These are phyloP conservation scores for Trissoscelio sp. DNA, from an alignment of 2,888 invertebrate species.

Conservation along the genomic window DNA sequence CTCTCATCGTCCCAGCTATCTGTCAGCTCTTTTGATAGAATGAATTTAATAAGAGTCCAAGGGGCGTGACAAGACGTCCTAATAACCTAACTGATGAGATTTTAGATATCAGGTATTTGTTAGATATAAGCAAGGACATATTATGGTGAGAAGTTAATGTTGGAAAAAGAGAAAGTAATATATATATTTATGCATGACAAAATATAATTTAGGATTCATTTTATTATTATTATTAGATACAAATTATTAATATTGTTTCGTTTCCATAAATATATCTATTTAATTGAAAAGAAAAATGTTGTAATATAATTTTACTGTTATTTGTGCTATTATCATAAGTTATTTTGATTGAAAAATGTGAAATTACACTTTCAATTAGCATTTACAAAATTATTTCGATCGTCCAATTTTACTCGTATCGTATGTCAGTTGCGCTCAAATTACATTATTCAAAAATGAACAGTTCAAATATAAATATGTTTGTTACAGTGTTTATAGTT, in stretches of 20 bases:
- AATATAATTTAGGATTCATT: no score
- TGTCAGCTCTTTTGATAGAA: constrained; percentile 56
- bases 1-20: constrained; percentile 46
- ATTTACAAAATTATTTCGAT: background rate
- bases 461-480: constrained; percentile 6
- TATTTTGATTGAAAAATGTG: background rate
- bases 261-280: no score
- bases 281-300: no score
- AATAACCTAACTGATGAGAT: constrained; percentile 71
- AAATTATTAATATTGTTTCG: no score
- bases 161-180: constrained; percentile 10
- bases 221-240: no score
- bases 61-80: constrained; percentile 75
- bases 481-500: constrained; percentile 16
- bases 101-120: constrained; percentile 50
- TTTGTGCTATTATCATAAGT: background rate
- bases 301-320: background rate
- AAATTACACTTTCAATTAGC: background rate
- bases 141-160: constrained; percentile 6
- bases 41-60: constrained; percentile 77
- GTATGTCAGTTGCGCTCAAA: background rate
- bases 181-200: background rate
- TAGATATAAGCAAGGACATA: constrained; percentile 17
- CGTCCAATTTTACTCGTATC: background rate
- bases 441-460: constrained; percentile 8